Evolutionary conservation across 2,113 vertebrate genomes (phyloP).

Genomic region (Actinemys pallida): DNA sequence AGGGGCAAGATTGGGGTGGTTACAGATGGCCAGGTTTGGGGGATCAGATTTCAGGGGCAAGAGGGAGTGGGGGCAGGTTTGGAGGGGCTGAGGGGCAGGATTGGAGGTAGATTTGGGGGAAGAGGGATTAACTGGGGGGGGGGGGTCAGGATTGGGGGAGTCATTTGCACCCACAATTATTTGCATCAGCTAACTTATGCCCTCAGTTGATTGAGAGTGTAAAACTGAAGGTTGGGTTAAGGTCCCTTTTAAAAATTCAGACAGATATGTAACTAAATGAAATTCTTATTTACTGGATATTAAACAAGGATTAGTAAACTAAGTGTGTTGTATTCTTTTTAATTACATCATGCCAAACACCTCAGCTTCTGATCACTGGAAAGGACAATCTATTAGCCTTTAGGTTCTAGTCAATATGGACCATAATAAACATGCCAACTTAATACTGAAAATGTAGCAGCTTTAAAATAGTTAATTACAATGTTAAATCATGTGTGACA

Average conservation of each 20-base stretch:
- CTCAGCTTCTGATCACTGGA: background rate
- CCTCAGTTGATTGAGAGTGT: background rate
- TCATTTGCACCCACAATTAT: background rate
- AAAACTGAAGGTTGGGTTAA: background rate
- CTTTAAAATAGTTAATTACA: background rate
- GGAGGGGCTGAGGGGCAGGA: background rate
- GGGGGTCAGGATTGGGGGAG: background rate
- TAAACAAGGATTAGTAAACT: background rate
- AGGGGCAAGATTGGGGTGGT: background rate
- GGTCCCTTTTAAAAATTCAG: background rate
- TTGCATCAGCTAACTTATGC: background rate
- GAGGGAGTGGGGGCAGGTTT: background rate
- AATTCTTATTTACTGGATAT: background rate
- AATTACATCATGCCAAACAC: background rate
- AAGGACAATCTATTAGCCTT: background rate
- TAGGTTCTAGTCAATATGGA: background rate
- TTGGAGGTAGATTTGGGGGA: background rate
- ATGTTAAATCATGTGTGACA: background rate
- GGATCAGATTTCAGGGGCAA: background rate
- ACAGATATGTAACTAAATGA: background rate
- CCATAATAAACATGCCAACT: background rate
- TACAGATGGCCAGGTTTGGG: background rate
- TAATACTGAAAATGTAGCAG: background rate
- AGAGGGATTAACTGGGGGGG: background rate
- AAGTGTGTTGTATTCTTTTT: background rate